Evolutionary conservation across 2,113 vertebrate species (phyloP).

Genomic region (Pipa parva): DNA sequence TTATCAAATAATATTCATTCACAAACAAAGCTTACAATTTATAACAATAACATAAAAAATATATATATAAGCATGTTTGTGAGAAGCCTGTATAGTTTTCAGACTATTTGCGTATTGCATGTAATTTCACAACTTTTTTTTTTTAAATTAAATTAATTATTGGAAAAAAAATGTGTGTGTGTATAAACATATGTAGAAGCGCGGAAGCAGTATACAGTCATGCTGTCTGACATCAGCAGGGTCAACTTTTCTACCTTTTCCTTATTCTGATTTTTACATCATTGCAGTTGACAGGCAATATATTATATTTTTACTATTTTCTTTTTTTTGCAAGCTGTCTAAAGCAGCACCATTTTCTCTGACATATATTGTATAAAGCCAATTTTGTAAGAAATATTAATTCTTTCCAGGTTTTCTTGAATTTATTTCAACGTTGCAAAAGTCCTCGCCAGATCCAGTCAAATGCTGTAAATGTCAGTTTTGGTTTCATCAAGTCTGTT

Average conservation of each 20-base stretch:
- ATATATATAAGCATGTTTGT: too few species aligned
- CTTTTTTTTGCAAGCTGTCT: constrained; percentile 15
- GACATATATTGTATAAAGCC: constrained; percentile 33
- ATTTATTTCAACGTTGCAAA: constrained; percentile 27
- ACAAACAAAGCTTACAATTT: too few species aligned
- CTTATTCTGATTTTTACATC: background rate
- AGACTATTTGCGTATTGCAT: too few species aligned
- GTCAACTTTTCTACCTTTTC: constrained; percentile 4
- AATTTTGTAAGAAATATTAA: constrained; percentile 34
- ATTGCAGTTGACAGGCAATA: constrained; percentile 18
- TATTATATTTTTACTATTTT: constrained; percentile 14
- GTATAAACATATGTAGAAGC: background rate
- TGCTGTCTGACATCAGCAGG: background rate
- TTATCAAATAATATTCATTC: too few species aligned
- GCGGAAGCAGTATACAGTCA: background rate
- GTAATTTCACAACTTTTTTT: too few species aligned
- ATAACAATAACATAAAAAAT: too few species aligned
- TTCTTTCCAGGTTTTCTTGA: constrained; percentile 26
- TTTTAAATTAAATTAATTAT: too few species aligned
- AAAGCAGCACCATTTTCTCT: constrained; percentile 15
- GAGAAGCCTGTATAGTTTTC: too few species aligned
- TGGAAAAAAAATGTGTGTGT: too few species aligned
- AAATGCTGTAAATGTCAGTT: constrained; percentile 34
- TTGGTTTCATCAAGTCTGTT: constrained; percentile 32
- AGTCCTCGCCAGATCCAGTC: constrained; percentile 20